Base-by-base conservation (phyloP, 1,140 invertebrate genomes). In the Aethina tumida region DNA sequence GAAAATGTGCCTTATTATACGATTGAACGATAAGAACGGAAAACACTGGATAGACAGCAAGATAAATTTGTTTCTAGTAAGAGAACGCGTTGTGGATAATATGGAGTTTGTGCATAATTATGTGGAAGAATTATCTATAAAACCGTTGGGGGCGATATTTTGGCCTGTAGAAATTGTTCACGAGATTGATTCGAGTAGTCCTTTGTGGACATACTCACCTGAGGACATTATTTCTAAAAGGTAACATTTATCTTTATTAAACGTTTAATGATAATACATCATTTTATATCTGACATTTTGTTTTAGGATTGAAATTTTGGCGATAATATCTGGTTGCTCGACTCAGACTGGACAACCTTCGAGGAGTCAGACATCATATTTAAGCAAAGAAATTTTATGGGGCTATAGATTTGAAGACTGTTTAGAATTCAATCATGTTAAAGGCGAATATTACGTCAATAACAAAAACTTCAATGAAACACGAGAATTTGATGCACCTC, bases 401-500 rank as follows among this genome's bases (percentile, higher is more conserved):
- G 87, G 86, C 5, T 79, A 88, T 56, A 63, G 82, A 8, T 88
- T 89, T 53, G 71, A 74, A 39, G 34, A 38, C 5, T 53, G 50
- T 26, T 15, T 50, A 5, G 39, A 41, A 13, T 48, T 22, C 21
- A 32, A 47, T 19, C 4, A 7, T 2, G 20, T 10, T 2, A 45
- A 48, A 39, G 18, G 15, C 18, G 36, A 44, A 15, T 50, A 45
- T 15, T 9, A 36, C 4, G 41, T 53, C 12, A 43, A 48, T 25
- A 44, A 50, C 58, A 85, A 79, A 5, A 75, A 88, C 45, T 97
- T 97, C 65, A 86, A 97, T 55, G 82, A 81, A 47, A 94, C 90
- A 2, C 79, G 79, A 21, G 81, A 89, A 55, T 84, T 97, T 19
- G 87, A 93, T 48, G 95, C 88, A 0, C 91, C 92, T 0, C 71